These are phyloP conservation scores for Berghia stephanieae DNA, from an alignment of 1,140 invertebrate species.

Conservation along the genomic window DNA sequence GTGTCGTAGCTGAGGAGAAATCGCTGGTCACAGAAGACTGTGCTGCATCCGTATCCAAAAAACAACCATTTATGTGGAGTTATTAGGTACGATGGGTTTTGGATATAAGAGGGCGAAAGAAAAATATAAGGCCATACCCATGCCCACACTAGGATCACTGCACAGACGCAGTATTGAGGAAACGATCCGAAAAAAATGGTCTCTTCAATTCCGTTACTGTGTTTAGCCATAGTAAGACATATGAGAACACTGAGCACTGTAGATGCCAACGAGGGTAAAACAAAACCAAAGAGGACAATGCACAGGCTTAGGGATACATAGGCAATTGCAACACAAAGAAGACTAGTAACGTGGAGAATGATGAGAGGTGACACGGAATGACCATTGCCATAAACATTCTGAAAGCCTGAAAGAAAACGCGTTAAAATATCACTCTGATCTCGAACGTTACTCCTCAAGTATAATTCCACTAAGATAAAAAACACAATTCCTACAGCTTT, in stretches of 20 bases:
- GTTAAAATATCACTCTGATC: background rate
- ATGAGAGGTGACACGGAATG: conserved; percentile 29
- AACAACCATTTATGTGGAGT: conserved; percentile 42
- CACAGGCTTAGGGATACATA: conserved; percentile 38
- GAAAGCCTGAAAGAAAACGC: conserved; percentile 25
- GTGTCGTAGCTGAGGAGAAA: conserved; percentile 33
- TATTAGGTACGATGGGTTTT: conserved; percentile 36
- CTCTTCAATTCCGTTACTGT: conserved; percentile 35
- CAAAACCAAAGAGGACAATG: conserved; percentile 36
- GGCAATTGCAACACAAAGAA: conserved; percentile 33
- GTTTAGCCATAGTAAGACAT: conserved; percentile 24
- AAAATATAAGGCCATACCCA: conserved; percentile 41
- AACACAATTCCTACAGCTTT: conserved; percentile 34
- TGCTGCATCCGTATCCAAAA: conserved; percentile 38
- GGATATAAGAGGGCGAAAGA: conserved; percentile 19
- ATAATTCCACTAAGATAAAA: conserved; percentile 36
- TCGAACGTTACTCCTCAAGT: conserved; percentile 6
- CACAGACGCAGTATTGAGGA: conserved; percentile 24
- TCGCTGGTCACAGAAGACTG: conserved; percentile 40
- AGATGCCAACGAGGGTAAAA: conserved; percentile 41
- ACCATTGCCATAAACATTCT: background rate
- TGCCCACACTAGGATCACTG: conserved; percentile 16
- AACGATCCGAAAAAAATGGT: conserved; percentile 35
- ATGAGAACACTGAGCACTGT: conserved; percentile 34
- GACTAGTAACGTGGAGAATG: conserved; percentile 28